A percentile compares a stretch with the other conserved stretches of the same genome.
These are phyloP conservation scores for Germaria angustata DNA, from an alignment of 2,888 invertebrate genomes.

Conservation along the genomic window DNA sequence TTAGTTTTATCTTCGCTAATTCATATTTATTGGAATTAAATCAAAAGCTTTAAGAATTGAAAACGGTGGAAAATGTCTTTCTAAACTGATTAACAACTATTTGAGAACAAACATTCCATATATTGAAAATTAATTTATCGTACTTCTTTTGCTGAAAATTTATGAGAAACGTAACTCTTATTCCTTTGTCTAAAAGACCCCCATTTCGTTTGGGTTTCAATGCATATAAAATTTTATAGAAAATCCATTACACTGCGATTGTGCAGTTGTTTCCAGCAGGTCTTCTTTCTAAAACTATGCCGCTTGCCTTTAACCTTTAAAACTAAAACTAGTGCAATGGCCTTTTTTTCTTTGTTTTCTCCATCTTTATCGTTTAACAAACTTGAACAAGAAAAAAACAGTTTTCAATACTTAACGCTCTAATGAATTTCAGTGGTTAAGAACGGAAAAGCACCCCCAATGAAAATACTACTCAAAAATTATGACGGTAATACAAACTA, in stretches of 20 bases:
- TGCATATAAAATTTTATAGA: not conserved
- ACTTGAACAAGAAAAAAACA: slow-evolving; percentile 24
- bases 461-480: slow-evolving; percentile 10
- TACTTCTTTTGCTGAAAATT: too few species aligned
- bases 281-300: slow-evolving; percentile 8
- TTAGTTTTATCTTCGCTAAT: not conserved
- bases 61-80: too few species aligned
- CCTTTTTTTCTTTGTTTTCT: not conserved
- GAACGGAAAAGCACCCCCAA: slow-evolving; percentile 36
- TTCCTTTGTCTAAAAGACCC: too few species aligned
- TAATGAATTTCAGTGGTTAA: slow-evolving; percentile 53
- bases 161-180: too few species aligned
- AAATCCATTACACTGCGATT: not conserved
- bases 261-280: slow-evolving; percentile 1
- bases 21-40: too few species aligned
- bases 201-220: too few species aligned
- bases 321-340: slow-evolving; percentile 29
- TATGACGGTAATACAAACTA: not conserved
- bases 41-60: too few species aligned
- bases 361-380: slow-evolving; percentile 11
- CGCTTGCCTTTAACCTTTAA: slow-evolving; percentile 36
- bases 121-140: too few species aligned
- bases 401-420: slow-evolving; percentile 60
- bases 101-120: too few species aligned
- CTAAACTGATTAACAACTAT: too few species aligned